These are phyloP conservation scores for Chamaea fasciata DNA, from an alignment of 2,113 vertebrate species.

Conservation along the genomic window DNA sequence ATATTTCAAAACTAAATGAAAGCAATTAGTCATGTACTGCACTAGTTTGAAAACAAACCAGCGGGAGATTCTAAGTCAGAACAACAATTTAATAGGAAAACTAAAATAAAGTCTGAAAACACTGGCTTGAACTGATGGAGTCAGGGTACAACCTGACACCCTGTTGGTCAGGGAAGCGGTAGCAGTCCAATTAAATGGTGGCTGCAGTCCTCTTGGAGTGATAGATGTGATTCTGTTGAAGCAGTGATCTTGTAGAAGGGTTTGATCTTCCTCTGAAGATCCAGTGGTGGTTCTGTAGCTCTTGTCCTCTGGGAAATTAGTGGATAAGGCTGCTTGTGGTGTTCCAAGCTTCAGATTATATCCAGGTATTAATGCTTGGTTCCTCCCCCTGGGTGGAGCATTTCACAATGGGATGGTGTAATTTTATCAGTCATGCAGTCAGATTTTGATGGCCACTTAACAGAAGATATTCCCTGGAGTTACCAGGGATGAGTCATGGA, in stretches of 20 bases:
- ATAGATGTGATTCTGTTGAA: neutral
- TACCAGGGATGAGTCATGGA: neutral
- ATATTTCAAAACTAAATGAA: neutral
- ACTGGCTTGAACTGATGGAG: neutral
- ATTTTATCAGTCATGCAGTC: neutral
- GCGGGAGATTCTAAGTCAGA: too few species aligned
- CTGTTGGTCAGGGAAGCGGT: too few species aligned
- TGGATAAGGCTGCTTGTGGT: rapidly evolving
- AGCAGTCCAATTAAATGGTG: neutral
- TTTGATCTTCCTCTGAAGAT: neutral
- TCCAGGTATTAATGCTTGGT: neutral
- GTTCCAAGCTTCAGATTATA: too few species aligned
- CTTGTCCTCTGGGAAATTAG: neutral
- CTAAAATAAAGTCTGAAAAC: neutral
- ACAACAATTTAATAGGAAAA: neutral
- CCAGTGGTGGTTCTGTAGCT: neutral
- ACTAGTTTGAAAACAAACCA: neutral
- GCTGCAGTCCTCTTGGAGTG: neutral
- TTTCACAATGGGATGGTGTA: neutral
- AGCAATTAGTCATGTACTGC: neutral
- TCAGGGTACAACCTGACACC: neutral
- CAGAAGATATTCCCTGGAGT: neutral
- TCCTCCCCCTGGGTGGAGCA: neutral
- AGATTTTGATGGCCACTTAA: neutral
- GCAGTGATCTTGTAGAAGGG: rapidly evolving